Evolutionary conservation across 1,140 invertebrate species (phyloP), one percentile per base, ranked within the genome.

Genomic region (Sinonovacula constricta): DNA sequence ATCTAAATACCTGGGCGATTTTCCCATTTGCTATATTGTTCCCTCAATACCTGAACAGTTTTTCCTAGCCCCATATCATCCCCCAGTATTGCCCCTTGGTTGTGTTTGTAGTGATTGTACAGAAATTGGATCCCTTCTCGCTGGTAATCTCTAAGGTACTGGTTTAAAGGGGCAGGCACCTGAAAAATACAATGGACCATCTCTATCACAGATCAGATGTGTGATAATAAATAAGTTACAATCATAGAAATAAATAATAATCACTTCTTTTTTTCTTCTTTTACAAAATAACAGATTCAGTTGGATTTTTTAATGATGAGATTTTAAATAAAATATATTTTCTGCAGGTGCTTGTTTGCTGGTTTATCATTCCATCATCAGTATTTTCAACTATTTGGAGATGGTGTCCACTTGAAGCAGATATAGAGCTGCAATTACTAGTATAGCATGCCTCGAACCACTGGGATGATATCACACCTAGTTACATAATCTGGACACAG

Each of bases 41-140:
- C n/a, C n/a, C n/a, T n/a, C n/a, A n/a, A n/a, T 63, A 89, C 89
- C 88, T 90, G 88, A 3, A 90, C 86, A 22, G 89, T 90, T 79
- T 90, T 90, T 0, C 89, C 89, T 3, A 90, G 83, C 22, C 89
- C 89, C 89, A 90, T 90, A 60, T 90, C 88, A 86, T 90, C 89
- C 15, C 86, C 89, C 1, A 90, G 80, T 45, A 90, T 85, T 7
- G 85, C 87, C 18, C 89, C 89, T 62, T 54, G 60, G 14, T 74
- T 79, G 2, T 81, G 4, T n/a, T 49, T 79, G 60, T 88, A 90
- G 69, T 89, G 86, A 26, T 81, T 74, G 62, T 86, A 90, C n/a
- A 90, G 70, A 76, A 90, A 90, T 56, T 76, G 49, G 22, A 90
- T 85, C 0, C 89, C 89, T 10, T 87, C 83, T 49, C 89, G 81